Evolutionary conservation across 2,113 vertebrate species (phyloP).

Genomic region (Andinoacara biseriatus): DNA sequence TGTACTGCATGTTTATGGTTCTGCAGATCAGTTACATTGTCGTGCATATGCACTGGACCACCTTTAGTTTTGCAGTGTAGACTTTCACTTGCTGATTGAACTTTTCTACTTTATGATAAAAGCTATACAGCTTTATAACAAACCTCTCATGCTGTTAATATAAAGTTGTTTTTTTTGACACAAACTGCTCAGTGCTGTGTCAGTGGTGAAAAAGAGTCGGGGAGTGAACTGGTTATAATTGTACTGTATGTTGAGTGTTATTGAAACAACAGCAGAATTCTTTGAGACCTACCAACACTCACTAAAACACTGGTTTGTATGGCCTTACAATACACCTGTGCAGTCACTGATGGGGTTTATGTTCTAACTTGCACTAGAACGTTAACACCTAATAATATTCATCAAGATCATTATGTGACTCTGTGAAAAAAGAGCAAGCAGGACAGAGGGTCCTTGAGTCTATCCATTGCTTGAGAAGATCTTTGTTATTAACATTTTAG

Average conservation of each 20-base stretch:
- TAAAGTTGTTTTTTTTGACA: neutral
- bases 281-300: neutral
- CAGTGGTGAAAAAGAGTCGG: no score
- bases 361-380: neutral
- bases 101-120: neutral
- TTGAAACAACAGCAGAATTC: neutral
- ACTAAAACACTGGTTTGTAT: neutral
- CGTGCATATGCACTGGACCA: neutral
- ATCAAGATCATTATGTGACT: no score
- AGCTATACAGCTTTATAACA: neutral
- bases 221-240: no score
- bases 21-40: constrained; percentile 4
- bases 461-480: neutral
- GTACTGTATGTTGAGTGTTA: neutral
- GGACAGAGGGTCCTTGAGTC: neutral
- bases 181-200: neutral
- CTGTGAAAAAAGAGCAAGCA: neutral
- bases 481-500: neutral
- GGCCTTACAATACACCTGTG: neutral
- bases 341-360: neutral
- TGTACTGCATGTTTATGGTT: constrained; percentile 15
- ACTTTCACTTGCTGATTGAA: neutral
- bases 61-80: neutral
- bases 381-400: neutral
- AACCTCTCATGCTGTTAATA: neutral